These are phyloP conservation scores for Chrysotoxum bicinctum DNA, from an alignment of 2,888 invertebrate species.

Conservation along the genomic window DNA sequence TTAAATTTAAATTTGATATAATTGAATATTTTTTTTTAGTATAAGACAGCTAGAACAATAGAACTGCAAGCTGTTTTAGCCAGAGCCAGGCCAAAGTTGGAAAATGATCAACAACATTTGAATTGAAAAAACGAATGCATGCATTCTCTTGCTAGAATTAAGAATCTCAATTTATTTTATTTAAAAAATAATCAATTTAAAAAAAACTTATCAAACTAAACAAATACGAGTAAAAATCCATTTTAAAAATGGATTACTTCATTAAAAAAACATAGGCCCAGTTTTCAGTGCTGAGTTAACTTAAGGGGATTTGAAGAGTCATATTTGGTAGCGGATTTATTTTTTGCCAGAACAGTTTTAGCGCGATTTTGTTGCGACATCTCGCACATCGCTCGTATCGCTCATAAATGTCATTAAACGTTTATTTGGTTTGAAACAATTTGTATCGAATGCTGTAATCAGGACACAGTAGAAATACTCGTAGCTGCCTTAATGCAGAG, in stretches of 20 bases:
- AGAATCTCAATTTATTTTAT: not conserved
- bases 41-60: slow-evolving; percentile 87
- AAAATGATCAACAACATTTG: slow-evolving; percentile 20
- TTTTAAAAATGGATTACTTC: not conserved
- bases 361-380: too few species aligned
- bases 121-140: not conserved
- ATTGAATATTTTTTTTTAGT: slow-evolving; percentile 82
- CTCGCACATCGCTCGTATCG: too few species aligned
- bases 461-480: too few species aligned
- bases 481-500: too few species aligned
- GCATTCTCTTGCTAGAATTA: not conserved
- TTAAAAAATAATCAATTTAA: not conserved
- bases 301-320: not conserved
- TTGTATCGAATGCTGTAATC: too few species aligned
- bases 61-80: slow-evolving; percentile 88
- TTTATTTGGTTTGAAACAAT: too few species aligned
- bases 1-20: not conserved
- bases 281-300: not conserved
- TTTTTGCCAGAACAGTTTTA: not conserved
- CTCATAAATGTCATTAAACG: too few species aligned
- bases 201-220: not conserved
- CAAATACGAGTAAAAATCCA: not conserved
- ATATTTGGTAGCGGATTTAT: not conserved
- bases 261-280: not conserved
- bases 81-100: slow-evolving; percentile 83